Base-by-base conservation (phyloP, 2,888 invertebrate genomes). In the Pycnomerus fuliginosus region DNA sequence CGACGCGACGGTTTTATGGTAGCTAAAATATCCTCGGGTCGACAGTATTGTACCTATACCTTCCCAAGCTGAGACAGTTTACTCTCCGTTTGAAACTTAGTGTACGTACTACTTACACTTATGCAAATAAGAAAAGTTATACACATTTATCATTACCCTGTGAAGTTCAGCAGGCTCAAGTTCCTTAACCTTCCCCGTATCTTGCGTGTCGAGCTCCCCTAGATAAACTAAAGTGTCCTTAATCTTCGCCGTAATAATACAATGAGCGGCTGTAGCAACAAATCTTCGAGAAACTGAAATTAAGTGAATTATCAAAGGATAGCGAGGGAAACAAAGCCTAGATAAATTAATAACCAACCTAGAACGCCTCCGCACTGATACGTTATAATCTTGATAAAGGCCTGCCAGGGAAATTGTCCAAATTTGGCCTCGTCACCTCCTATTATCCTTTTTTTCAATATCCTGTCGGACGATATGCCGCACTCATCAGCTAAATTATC, bases 391-490 rank as follows among this genome's bases (percentile, higher is more conserved):
- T 90, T 80, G 48, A 90, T 85, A 58, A 90, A 90, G 0, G 87
- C 88, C 66, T 90, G 90, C 90, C 90, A 90, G 0, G 90, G 90
- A 62, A 87, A 87, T 73, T 88, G 88, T 0, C 83, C 85, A 58
- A 79, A 88, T 52, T 78, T 75, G 0, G 90, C 90, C 53, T 87
- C 85, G 2, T 85, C 74, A 0, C 90, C 90, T 1, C 90, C 90
- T 25, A 90, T 88, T 47, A 90, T 90, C 34, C 90, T 74, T 66
- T 87, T 88, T 62, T 84, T 83, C 13, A 81, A 76, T 55, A 55
- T 60, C 50, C 61, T 70, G 62, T 72, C 74, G 1, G 80, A 74
- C 0, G 87, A 82, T 8, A 86, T 64, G 0, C 88, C 88, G 56
- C 89, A 89, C 53, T 85, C 82, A 56, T 78, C 67, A 64, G 77